phyloP scores from a whole-genome alignment of 2,888 invertebrate species.

The Apotomis betuletana region DNA sequence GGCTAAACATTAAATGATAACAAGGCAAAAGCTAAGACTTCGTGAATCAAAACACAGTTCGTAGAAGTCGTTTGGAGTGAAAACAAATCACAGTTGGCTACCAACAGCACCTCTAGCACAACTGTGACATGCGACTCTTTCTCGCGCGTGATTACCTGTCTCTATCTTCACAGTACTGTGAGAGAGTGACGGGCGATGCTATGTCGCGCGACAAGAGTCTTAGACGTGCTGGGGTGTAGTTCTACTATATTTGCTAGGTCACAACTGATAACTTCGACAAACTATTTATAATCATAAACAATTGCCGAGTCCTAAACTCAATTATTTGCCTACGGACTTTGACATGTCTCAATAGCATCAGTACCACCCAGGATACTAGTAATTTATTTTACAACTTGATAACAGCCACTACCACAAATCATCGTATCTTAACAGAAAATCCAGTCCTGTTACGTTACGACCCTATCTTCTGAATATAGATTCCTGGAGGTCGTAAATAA shows the following conservation, averaged over 20 bases:
- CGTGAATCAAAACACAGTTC: constrained; percentile 1
- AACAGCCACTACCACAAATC: constrained; percentile 2
- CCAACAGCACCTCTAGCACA: constrained; percentile 30
- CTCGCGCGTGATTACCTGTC: too few species aligned
- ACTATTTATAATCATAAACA: too few species aligned
- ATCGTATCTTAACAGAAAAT: background rate
- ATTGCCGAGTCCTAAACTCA: too few species aligned
- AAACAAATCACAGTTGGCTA: constrained; percentile 50
- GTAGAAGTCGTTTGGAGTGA: background rate
- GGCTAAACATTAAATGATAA: background rate
- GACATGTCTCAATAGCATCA: too few species aligned
- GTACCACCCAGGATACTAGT: constrained; percentile 46
- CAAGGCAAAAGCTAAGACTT: constrained; percentile 7
- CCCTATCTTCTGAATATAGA: background rate
- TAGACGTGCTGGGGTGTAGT: too few species aligned
- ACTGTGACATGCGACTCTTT: too few species aligned
- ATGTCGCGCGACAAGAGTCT: too few species aligned
- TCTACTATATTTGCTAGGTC: too few species aligned
- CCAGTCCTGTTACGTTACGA: constrained; percentile 1
- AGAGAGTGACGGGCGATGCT: too few species aligned
- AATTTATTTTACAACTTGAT: constrained; percentile 45
- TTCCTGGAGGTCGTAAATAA: background rate
- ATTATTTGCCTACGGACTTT: too few species aligned
- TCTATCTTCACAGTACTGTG: too few species aligned
- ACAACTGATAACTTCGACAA: too few species aligned